Base-by-base conservation (phyloP, 2,888 invertebrate species). In the Micropterix aruncella region DNA sequence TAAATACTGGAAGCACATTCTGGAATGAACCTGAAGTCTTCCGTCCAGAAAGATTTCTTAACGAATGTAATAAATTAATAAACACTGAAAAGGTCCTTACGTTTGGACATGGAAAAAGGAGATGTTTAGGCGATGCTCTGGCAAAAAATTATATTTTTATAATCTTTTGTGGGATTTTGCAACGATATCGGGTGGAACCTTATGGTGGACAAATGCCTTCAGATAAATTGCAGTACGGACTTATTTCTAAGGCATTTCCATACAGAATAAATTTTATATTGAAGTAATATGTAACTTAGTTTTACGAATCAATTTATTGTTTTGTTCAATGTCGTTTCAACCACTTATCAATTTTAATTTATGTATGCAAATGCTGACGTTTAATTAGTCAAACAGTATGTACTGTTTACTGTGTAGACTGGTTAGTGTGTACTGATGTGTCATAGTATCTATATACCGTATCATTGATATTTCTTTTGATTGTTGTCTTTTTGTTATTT, bases 61-160 rank as follows among this genome's bases (percentile, higher is more conserved):
- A 27, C 27, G 27, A 27, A 27, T 7, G 12, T 5, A 5, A 27
- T 27, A 12, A 27, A 12, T 12, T 27, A 12, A 27, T 27, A 5
- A 27, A 27, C 27, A 12, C 7, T 12, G 27, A 27, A 5, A 27
- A 27, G 7, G 12, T 27, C 12, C 5, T 27, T 5, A 27, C 27
- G 7, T 27, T 27, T 12, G 27, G 27, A 5, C 12, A 7, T 60
- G 88, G 88, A 5, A 80, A 75, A 56, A 79, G 83, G 57, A 78
- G 87, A 46, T 89, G 89, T 56, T 78, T 89, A 66, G 89, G 89
- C 3, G 88, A 89, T 62, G 73, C 78, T 1, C 60, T 89, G 49
- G 75, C 73, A 1, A 76, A 79, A 47, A 80, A 83, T 38, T 87
- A 84, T 56, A 62, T 89, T 40, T 89, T 88, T 56, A 61, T 88